Evolutionary conservation across 2,797 vertebrate genomes (phyloP), one percentile per base, ranked within the genome.

Genomic region (Cynodonichthys magdalenae): DNA sequence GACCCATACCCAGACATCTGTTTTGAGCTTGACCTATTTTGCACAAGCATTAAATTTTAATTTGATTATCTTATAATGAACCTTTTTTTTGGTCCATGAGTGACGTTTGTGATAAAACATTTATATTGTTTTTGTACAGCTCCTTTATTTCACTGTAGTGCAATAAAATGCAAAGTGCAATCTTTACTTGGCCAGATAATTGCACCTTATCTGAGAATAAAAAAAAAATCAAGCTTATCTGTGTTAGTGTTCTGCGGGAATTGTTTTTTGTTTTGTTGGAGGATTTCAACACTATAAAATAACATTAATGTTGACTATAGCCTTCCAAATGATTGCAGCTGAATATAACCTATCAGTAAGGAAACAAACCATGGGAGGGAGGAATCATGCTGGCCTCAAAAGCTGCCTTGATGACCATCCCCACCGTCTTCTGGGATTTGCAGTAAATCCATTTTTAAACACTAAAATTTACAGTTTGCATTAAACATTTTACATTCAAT

Each of bases 71-170:
- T 45, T 41, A 73, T 69, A 70, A 62, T 75, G 77, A 31, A 69
- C 55, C 46, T 59, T 69, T 75, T 52, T 59, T 72, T 62, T 63
- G 64, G 63, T 53, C 65, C 71, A 77, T 75, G 77, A 73, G 62
- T 71, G 51, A 76, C 70, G 83, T 82, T 77, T 69, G 60, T 42
- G 20, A 80, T 85, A 58, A 90, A 87, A 79, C 69, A 86, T 86
- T 87, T 48, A 85, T 82, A 57, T 68, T 5, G 15, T 48, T 12
- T 12, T 48, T 72, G 79, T 77, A 81, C 70, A 63, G 63, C 24
- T 46, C 53, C 27, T 71, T 50, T 63, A 77, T 79, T 75, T 69
- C 48, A 56, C 41, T 55, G 42, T 46, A 50, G 34, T 20, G 69
- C 41, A 63, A 64, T 73, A 56, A 81, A 77, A 47, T 64, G 6